phyloP scores from a whole-genome alignment of 2,113 vertebrate genomes.

The Sterrhoptilus dennistouni region DNA sequence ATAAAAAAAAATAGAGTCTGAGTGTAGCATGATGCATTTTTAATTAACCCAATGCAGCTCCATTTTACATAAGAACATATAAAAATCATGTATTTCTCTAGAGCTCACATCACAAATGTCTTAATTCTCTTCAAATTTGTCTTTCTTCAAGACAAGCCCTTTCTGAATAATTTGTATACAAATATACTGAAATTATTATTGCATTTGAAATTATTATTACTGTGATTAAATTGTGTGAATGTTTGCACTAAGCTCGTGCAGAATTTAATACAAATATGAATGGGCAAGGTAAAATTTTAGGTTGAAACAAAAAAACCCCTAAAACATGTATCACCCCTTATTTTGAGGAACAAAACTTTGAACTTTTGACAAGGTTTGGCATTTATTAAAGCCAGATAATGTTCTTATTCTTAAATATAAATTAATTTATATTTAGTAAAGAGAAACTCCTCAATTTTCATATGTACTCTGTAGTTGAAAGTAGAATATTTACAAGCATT shows the following conservation, averaged over 20 bases:
- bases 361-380: neutral
- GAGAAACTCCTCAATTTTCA: neutral
- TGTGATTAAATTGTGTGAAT: neutral
- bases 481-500: neutral
- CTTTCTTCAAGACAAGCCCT: neutral
- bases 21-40: neutral
- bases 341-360: neutral
- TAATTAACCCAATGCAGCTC: neutral
- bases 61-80: neutral
- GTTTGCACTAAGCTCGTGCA: neutral
- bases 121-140: neutral
- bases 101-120: neutral
- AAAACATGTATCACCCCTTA: neutral
- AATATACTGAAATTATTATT: neutral
- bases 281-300: neutral
- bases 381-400: neutral
- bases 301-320: neutral
- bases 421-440: neutral
- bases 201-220: neutral
- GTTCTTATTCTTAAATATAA: neutral
- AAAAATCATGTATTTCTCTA: neutral
- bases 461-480: neutral
- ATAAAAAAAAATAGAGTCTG: neutral
- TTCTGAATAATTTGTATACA: neutral
- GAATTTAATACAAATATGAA: neutral